Evolutionary conservation across 1,140 invertebrate genomes (phyloP), one percentile per base, ranked within the genome.

Genomic region (Sitobion miscanthi): DNA sequence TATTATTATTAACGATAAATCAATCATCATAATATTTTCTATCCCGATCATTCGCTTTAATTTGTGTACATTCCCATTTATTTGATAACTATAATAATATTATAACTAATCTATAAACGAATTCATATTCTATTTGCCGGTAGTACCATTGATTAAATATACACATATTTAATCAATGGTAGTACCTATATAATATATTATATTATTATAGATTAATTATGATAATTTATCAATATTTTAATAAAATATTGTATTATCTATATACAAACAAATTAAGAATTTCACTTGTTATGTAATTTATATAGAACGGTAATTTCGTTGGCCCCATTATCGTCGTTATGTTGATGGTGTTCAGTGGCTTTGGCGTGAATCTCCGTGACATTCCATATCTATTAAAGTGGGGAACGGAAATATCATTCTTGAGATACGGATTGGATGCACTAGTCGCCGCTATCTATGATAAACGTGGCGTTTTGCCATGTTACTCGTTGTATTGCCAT

Each of bases 271-370:
- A 3, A 77, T n/a, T n/a, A 86, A 47, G 6, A 25, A 86, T 47
- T 30, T 45, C 11, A 45, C 25, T 86, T 25, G 3, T 86, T 47
- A 30, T 86, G 42, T 25, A 23, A 86, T 52, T 69, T 52, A 35
- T 96, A 91, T 94, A 98, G 96, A 98, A 98, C 94, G 97, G 97
- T 17, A 98, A 97, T 7, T 98, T 98, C 95, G 94, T 97, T 77
- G 97, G 97, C 0, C 97, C 97, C 6, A 97, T 97, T 1, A 94
- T 98, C 0, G 96, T 97, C 0, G 97, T 98, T 35, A 97, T 97
- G 17, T 96, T 98, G 96, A 98, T 98, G 97, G 98, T 98, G 97
- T 98, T 98, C 94, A 97, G 97, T 91, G 97, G 97, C 49, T 98
- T 98, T 94, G 97, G 97, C 1, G 97, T 98, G 1, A 96, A 97